These are phyloP conservation scores for Pogona vitticeps DNA, from an alignment of 2,113 vertebrate genomes.

Conservation along the genomic window DNA sequence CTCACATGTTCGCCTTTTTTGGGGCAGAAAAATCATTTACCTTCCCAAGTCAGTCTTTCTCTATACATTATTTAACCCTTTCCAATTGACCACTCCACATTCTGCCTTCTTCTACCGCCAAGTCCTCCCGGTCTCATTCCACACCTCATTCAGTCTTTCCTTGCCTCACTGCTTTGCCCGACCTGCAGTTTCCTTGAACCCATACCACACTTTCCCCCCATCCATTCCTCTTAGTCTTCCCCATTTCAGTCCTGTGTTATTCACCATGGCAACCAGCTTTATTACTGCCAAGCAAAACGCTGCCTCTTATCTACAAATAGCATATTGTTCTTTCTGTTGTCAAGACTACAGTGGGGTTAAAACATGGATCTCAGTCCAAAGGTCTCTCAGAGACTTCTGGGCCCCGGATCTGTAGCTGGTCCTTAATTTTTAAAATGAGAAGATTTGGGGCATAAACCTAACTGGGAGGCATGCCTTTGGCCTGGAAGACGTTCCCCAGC, in stretches of 20 bases:
- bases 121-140: neutral
- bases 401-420: neutral
- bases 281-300: constrained; percentile 58
- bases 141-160: neutral
- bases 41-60: neutral
- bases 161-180: neutral
- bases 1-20: neutral
- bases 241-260: constrained; percentile 57
- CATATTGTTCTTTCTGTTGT: constrained; percentile 36
- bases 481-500: neutral
- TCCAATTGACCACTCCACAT: too few relatives aligned
- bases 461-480: neutral
- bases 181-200: neutral
- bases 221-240: constrained; percentile 35
- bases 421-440: neutral
- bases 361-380: neutral
- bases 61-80: too few relatives aligned
- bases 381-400: neutral
- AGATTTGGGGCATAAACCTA: neutral
- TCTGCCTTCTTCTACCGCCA: neutral
- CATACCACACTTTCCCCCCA: neutral
- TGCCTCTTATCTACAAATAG: constrained; percentile 77
- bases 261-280: constrained; percentile 78
- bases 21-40: neutral
- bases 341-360: neutral